These are phyloP conservation scores for Archilochus colubris DNA, from an alignment of 2,113 vertebrate genomes.

Conservation along the genomic window DNA sequence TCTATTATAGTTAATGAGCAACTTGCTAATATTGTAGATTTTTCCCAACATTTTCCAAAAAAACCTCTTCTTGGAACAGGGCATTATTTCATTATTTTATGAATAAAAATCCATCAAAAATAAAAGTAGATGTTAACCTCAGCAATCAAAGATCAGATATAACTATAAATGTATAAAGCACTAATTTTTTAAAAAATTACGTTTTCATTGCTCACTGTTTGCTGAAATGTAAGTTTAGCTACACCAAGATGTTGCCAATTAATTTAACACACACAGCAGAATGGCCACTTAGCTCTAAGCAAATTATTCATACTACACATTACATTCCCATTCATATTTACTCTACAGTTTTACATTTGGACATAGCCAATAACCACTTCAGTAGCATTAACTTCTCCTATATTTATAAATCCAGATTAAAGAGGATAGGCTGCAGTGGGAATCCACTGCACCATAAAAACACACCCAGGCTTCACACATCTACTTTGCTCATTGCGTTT, in stretches of 20 bases:
- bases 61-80: conserved; percentile 3
- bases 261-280: conserved; percentile 5
- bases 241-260: conserved; percentile 29
- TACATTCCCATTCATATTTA: conserved; percentile 18
- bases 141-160: neutral
- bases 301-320: conserved; percentile 11
- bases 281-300: neutral
- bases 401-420: conserved; percentile 40
- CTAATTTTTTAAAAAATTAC: neutral
- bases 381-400: neutral
- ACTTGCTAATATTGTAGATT: conserved; percentile 21
- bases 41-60: neutral
- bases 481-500: neutral
- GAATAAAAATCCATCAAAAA: conserved; percentile 25
- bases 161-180: neutral
- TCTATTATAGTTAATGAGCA: conserved; percentile 22
- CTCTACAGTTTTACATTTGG: conserved; percentile 10
- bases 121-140: conserved; percentile 46
- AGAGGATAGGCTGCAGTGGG: conserved; percentile 2
- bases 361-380: neutral
- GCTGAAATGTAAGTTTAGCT: neutral
- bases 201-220: neutral
- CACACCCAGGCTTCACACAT: neutral
- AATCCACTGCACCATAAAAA: conserved; percentile 14
- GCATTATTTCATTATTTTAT: conserved; percentile 22